Base-by-base conservation (phyloP, 1,140 invertebrate species). In the Macrobrachium nipponense region DNA sequence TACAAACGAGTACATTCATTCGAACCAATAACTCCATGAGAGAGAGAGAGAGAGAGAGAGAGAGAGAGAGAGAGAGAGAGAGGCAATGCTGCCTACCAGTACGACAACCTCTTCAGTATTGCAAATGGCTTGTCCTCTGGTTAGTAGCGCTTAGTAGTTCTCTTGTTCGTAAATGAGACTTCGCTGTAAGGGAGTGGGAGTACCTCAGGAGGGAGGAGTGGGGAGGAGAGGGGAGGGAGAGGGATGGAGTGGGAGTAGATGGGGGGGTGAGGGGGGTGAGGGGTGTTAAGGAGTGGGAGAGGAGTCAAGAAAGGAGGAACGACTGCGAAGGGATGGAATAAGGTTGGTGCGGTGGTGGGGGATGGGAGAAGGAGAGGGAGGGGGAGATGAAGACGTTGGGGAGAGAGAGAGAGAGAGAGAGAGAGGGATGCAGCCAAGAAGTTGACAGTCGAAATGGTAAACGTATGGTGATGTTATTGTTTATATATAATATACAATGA, bases 61-160 rank as follows among this genome's bases (percentile, higher is more conserved):
- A 20, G 66, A 20, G 66, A 70, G 36, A 20, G 66, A 17, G n/a
- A 12, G 66, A 70, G 11, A 70, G 12, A 36, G 66, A 14, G 27
- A 43, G 43, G 36, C n/a, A 11, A 44, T 76, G 43, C 51, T 51
- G 27, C 59, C 17, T 80, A 27, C 60, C 60, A 64, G 44, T 20
- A 59, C 59, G n/a, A n/a, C 62, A 66, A 17, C 73, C 44, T 76
- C 72, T 61, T 64, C 82, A 83, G 82, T 83, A 83, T 77, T 68
- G 82, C 82, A 83, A 83, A 83, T 77, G 82, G 82, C 72, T 83
- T 83, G 82, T 83, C 43, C 60, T 36, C 61, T 77, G 82, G 82
- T 83, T 83, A 77, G 82, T 62, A 73, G 77, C 73, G 20, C 72
- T 20, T 60, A 36, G 15, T 43, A 18, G n/a, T 20, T 36, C 27